These are phyloP conservation scores for Coenonympha arcania DNA, from an alignment of 2,888 invertebrate species.

Conservation along the genomic window DNA sequence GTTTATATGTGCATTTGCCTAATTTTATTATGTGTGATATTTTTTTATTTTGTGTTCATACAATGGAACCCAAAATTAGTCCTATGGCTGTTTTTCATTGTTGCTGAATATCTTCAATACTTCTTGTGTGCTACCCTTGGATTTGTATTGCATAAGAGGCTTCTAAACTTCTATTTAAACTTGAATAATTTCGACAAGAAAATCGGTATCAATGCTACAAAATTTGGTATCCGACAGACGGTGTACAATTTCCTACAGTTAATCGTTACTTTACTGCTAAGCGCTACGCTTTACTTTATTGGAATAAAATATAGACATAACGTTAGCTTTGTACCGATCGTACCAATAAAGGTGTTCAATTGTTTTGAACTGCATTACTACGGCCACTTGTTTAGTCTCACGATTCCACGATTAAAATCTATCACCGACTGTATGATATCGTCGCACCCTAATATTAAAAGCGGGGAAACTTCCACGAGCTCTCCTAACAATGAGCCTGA, in stretches of 20 bases:
- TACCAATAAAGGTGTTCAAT: conserved; percentile 10
- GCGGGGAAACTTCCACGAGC: neutral
- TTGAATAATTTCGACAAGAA: conserved; percentile 27
- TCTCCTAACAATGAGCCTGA: neutral
- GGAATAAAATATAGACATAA: no score
- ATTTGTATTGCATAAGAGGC: conserved; percentile 14
- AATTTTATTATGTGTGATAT: conserved; percentile 2
- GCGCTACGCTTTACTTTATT: neutral
- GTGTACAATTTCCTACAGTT: conserved; percentile 29
- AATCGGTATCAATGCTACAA: conserved; percentile 12
- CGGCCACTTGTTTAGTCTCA: conserved; percentile 24
- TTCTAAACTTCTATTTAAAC: conserved; percentile 24
- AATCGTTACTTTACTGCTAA: neutral
- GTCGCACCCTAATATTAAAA: conserved; percentile 13
- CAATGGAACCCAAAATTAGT: no score
- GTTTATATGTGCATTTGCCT: conserved; percentile 10
- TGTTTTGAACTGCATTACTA: conserved; percentile 23
- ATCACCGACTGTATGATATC: conserved; percentile 18
- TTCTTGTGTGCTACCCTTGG: conserved; percentile 18
- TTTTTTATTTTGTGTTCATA: neutral
- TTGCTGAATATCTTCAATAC: conserved; percentile 15
- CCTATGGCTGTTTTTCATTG: neutral
- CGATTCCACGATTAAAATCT: conserved; percentile 17
- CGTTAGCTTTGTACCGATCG: neutral
- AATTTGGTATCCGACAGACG: neutral